phyloP scores from a whole-genome alignment of 2,113 vertebrate genomes.

The Gila orcuttii region DNA sequence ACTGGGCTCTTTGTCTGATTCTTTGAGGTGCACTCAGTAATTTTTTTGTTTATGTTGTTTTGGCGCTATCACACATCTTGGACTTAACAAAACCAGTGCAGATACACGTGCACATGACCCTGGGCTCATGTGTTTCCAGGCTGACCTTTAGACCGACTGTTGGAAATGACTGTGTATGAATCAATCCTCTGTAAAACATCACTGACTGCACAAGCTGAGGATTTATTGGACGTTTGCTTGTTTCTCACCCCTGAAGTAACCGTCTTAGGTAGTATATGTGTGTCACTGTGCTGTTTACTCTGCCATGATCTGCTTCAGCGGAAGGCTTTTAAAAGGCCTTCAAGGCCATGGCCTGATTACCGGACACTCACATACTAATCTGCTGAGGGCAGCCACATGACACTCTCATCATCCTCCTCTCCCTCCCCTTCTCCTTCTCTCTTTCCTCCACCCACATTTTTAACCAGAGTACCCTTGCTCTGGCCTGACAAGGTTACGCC shows the following conservation, averaged over 20 bases:
- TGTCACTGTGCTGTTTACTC: slow-evolving; percentile 62
- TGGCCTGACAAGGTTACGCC: slow-evolving; percentile 81
- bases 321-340: slow-evolving; percentile 72
- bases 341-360: slow-evolving; percentile 66
- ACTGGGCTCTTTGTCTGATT: slow-evolving; percentile 3
- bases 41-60: neutral
- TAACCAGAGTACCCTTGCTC: slow-evolving; percentile 75
- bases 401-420: slow-evolving; percentile 45
- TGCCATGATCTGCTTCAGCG: slow-evolving; percentile 69
- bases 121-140: slow-evolving; percentile 41
- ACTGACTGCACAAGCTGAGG: neutral
- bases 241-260: neutral
- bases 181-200: slow-evolving; percentile 12
- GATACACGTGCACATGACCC: neutral
- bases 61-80: neutral
- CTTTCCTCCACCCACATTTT: slow-evolving; percentile 65
- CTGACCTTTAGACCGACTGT: slow-evolving; percentile 11
- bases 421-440: slow-evolving; percentile 36
- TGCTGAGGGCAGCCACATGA: slow-evolving; percentile 56
- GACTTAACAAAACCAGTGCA: neutral
- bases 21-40: neutral
- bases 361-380: slow-evolving; percentile 64
- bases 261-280: slow-evolving; percentile 55
- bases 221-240: slow-evolving; percentile 17
- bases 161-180: neutral